Evolutionary conservation across 2,113 vertebrate species (phyloP), one percentile per base, ranked within the genome.

Genomic region (Isichthys henryi): DNA sequence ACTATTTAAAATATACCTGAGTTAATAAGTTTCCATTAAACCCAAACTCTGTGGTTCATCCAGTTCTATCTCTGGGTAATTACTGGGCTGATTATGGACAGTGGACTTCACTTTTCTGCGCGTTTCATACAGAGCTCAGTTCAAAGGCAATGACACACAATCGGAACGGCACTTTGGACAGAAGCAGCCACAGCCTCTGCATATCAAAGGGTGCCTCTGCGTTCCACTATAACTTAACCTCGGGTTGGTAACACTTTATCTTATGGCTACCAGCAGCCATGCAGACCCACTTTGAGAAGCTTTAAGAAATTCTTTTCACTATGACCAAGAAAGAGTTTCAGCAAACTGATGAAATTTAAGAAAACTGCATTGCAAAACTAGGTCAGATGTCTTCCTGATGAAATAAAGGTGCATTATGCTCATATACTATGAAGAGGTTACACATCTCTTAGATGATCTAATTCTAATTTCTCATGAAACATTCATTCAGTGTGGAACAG

Each of bases 261-360:
- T 89, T 39, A 15, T 6, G 35, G 39, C 50, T 85, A 85, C 80
- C 80, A 58, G 52, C 77, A 84, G 56, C 19, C 77, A 43, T 27
- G 48, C 80, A 87, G 88, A 87, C 88, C 88, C 88, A 90, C 23
- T 7, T 48, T 90, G 90, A 91, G 89, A 35, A 66, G 89, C 89
- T 93, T 92, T 84, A 15, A 52, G 9, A 90, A 86, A 52, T 31
- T 31, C 46, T 90, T 92, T 91, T 89, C 52, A 91, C 74, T 13
- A 31, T 4, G 31, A 86, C 88, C 56, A 49, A 74, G 58, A 49
- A 50, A n/a, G 84, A 90, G 50, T 83, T 82, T 62, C 70, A 48
- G 23, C 23, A 74, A 89, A 89, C 35, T 27, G 77, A 31, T 62
- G 9, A 85, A 62, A 62, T 62, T 46, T 84, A 48, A 31, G 39